Percentiles rank a stretch among this genome's conserved stretches.
Conservation (phyloP, 2,797 vertebrate genomes). For the Carcharodon carcharias region DNA sequence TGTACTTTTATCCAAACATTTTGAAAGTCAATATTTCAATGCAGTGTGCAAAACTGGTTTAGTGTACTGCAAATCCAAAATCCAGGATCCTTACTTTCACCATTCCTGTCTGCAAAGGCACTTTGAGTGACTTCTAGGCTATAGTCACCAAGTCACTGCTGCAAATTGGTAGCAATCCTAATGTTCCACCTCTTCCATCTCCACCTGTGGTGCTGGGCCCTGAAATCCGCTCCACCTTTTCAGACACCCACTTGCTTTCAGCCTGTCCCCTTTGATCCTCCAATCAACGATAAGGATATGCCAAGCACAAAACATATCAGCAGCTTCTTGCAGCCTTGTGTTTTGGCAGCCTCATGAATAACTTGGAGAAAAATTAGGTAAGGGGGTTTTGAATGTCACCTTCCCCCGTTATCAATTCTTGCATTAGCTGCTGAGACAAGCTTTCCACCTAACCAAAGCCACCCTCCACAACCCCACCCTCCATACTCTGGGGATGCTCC, state of each 20-base stretch:
- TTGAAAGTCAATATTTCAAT: background rate
- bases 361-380: background rate
- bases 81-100: background rate
- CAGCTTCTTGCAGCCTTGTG: background rate
- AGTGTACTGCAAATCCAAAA: background rate
- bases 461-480: background rate
- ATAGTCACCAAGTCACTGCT: background rate
- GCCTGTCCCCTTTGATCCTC: background rate
- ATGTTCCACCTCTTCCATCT: background rate
- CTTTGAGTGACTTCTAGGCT: background rate
- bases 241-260: background rate
- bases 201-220: background rate
- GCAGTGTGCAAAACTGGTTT: background rate
- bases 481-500: background rate
- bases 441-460: background rate
- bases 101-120: background rate
- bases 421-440: background rate
- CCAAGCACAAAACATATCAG: background rate
- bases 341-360: background rate
- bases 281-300: background rate
- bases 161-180: background rate
- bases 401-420: background rate
- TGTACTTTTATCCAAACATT: background rate
- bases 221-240: background rate
- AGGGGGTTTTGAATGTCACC: background rate